Conservation (phyloP, 1,140 invertebrate genomes). For the Prorops nasuta region DNA sequence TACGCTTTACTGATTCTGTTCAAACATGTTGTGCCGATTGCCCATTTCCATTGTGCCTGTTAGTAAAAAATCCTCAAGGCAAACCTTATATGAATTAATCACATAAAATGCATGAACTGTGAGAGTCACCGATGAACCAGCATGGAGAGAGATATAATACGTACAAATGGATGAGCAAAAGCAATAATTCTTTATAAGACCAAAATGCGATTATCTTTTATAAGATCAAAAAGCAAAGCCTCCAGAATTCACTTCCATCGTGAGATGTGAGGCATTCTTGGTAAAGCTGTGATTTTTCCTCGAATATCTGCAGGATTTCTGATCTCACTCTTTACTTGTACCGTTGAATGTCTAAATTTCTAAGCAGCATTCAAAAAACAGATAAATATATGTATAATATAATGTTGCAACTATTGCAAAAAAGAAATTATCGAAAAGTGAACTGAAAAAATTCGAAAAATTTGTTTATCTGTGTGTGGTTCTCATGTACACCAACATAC, state of each 20-base stretch:
- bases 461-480: conserved; percentile 51
- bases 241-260: no score
- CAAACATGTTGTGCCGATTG: no score
- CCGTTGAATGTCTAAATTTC: conserved; percentile 51
- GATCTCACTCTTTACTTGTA: no score
- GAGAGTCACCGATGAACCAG: conserved; percentile 12
- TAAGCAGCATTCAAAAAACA: conserved; percentile 53
- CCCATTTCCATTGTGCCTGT: no score
- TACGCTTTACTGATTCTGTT: neutral
- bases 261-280: no score
- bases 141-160: conserved; percentile 29
- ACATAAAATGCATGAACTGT: conserved; percentile 32
- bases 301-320: no score
- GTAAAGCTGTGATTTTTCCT: no score
- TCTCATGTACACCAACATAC: conserved; percentile 59
- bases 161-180: conserved; percentile 35
- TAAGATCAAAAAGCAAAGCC: no score
- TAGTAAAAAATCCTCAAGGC: no score
- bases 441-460: conserved; percentile 32
- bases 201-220: no score
- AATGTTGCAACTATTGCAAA: conserved; percentile 39
- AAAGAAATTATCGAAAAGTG: conserved; percentile 29
- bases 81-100: conserved; percentile 34
- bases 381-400: no score
- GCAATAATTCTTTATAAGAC: no score